A percentile compares a stretch with the other conserved stretches of the same genome.
Conservation (phyloP, 2,113 vertebrate species). For the Phalacrocorax aristotelis region DNA sequence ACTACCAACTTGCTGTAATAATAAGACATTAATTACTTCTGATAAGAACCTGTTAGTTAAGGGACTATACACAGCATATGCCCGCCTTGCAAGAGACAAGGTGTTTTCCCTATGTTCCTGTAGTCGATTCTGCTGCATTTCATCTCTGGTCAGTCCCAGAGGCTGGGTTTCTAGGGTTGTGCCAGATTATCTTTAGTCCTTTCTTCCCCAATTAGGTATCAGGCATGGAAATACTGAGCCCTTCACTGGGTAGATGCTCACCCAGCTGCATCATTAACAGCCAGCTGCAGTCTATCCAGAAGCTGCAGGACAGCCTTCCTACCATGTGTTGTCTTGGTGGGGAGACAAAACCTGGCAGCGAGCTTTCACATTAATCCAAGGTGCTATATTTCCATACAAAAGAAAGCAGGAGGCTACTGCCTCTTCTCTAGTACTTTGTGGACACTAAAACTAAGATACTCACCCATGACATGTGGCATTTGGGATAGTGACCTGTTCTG, state of each 20-base stretch:
- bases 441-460: not conserved
- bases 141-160: not conserved
- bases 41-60: not conserved
- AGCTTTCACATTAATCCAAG: not conserved
- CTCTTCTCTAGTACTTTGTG: not conserved
- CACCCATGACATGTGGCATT: fast-evolving
- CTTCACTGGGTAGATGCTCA: not conserved
- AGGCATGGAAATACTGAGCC: not conserved
- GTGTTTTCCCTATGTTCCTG: not conserved
- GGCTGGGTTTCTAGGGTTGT: not conserved
- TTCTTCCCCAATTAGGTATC: not conserved
- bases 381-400: not conserved
- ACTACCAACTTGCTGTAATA: not conserved
- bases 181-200: not conserved
- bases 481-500: not conserved
- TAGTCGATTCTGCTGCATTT: not conserved
- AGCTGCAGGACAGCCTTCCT: not conserved
- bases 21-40: not conserved
- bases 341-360: not conserved
- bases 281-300: not conserved
- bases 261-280: not conserved
- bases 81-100: not conserved
- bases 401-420: not conserved
- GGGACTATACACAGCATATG: not conserved
- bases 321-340: not conserved